A percentile compares a stretch with the other conserved stretches of the same genome.
Evolutionary conservation across 2,113 vertebrate species (phyloP).

Genomic region (Alethe castanea): DNA sequence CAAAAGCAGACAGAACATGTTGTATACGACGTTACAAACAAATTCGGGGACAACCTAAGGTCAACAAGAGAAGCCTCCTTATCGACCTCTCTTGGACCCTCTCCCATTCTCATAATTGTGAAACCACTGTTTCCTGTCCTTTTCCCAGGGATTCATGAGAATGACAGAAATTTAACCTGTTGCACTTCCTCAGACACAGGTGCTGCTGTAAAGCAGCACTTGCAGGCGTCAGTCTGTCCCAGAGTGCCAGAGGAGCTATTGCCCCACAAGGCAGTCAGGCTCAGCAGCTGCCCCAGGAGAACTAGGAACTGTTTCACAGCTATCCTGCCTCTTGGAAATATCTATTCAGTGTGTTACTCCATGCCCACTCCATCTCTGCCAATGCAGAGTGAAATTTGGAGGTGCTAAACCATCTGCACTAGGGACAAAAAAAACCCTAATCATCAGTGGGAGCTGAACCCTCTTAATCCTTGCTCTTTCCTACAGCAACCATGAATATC

Average conservation of each 20-base stretch:
- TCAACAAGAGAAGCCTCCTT: background rate
- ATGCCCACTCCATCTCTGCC: background rate
- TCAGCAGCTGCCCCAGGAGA: background rate
- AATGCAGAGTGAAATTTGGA: background rate
- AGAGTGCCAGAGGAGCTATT: background rate
- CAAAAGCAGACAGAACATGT: background rate
- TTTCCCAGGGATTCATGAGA: background rate
- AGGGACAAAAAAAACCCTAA: background rate
- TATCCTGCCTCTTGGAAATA: background rate
- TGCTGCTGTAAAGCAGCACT: background rate
- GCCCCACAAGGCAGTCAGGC: background rate
- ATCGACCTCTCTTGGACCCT: background rate
- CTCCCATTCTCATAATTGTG: background rate
- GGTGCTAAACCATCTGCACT: background rate
- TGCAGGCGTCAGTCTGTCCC: background rate
- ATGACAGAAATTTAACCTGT: background rate
- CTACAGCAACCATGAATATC: background rate
- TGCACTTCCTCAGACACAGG: background rate
- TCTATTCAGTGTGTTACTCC: background rate
- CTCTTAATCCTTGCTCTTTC: background rate
- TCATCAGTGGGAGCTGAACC: background rate
- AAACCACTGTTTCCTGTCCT: background rate
- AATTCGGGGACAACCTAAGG: background rate
- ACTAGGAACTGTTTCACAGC: background rate
- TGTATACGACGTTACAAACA: background rate